Conservation (phyloP, 2,113 vertebrate species). For the Paramormyrops kingsleyae region DNA sequence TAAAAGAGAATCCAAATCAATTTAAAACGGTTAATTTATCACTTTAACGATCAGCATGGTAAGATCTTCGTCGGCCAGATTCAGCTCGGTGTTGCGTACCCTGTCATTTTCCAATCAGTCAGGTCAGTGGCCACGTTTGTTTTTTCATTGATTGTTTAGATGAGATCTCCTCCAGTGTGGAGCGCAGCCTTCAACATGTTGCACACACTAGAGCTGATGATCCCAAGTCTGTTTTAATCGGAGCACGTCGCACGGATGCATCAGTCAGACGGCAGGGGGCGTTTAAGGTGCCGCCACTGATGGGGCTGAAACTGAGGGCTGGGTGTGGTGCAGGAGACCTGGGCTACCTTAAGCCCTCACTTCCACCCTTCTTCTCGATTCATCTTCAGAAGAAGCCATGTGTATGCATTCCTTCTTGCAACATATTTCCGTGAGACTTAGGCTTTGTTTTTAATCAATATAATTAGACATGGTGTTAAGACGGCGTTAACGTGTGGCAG, state of each 20-base stretch:
- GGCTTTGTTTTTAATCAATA: not conserved
- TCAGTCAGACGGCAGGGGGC: not conserved
- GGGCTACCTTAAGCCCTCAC: not conserved
- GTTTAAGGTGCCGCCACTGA: not conserved
- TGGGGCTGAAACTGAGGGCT: not conserved
- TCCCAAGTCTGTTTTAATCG: not conserved
- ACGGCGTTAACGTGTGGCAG: not conserved
- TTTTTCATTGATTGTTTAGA: not conserved
- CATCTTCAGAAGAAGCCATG: not conserved
- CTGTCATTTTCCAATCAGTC: not conserved
- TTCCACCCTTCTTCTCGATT: slow-evolving; percentile 8
- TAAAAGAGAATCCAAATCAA: not conserved
- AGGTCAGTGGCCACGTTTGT: not conserved
- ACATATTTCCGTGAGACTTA: not conserved
- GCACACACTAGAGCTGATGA: not conserved
- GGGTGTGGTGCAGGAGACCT: not conserved
- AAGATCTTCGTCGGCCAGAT: not conserved
- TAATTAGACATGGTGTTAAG: not conserved
- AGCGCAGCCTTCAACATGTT: not conserved
- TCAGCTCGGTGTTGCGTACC: not conserved
- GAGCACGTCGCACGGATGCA: not conserved
- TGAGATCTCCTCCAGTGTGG: not conserved
- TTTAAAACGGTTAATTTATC: not conserved
- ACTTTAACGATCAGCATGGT: not conserved
- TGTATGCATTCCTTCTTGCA: not conserved